Evolutionary conservation across 1,140 invertebrate genomes (phyloP).

Genomic region (Bilobella aurantiaca): DNA sequence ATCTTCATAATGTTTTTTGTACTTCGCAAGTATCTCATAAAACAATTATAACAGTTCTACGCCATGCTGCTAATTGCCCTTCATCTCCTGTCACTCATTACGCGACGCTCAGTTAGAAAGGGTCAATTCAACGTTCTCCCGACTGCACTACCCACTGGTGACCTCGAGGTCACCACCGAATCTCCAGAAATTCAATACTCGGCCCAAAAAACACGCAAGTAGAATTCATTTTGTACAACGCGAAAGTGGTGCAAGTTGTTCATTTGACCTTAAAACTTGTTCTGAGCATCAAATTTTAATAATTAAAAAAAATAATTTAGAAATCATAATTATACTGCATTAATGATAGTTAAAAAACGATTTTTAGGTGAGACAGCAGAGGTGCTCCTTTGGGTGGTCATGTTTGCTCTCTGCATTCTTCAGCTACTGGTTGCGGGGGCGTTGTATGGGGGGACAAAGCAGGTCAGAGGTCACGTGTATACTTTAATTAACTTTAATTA

Average conservation of each 20-base stretch:
- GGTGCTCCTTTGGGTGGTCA: not conserved
- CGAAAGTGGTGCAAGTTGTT: too few species aligned
- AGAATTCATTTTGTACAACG: not conserved
- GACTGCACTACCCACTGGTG: too few species aligned
- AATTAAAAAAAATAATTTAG: not conserved
- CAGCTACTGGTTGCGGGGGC: slow-evolving; percentile 8
- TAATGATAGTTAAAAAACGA: not conserved
- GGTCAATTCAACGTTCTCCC: not conserved
- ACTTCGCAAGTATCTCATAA: not conserved
- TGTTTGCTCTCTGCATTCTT: slow-evolving; percentile 1
- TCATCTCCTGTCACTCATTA: slow-evolving; percentile 1
- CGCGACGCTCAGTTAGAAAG: too few species aligned
- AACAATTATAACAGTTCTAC: not conserved
- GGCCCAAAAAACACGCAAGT: not conserved
- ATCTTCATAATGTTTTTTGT: not conserved
- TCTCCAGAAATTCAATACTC: not conserved
- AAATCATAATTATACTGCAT: not conserved
- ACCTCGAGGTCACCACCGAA: too few species aligned
- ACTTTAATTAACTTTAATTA: not conserved
- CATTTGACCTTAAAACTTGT: too few species aligned
- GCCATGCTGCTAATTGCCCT: not conserved
- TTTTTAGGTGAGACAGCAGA: not conserved
- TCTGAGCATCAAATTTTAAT: not conserved
- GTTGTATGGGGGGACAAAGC: slow-evolving; percentile 7
- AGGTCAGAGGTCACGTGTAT: not conserved